Conservation (phyloP, 2,888 invertebrate species). For the Hydropsyche betteni region DNA sequence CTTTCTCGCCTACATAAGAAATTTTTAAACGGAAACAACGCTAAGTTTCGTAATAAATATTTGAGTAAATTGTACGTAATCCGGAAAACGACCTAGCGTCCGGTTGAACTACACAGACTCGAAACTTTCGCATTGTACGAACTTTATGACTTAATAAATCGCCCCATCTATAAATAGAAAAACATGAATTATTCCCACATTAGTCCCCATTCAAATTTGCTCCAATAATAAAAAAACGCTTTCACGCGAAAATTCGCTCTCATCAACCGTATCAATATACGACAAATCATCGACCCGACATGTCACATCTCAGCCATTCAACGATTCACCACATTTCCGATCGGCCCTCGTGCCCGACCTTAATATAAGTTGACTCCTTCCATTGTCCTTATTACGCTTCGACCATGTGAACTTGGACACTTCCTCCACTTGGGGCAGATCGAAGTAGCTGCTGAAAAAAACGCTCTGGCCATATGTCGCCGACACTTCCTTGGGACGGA, state of each 20-base stretch:
- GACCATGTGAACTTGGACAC: conserved; percentile 41
- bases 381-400: conserved; percentile 29
- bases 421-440: conserved; percentile 40
- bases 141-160: too few species aligned
- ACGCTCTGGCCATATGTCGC: conserved; percentile 50
- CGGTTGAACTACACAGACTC: conserved; percentile 11
- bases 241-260: too few species aligned
- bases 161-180: too few species aligned
- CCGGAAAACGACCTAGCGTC: conserved; percentile 20
- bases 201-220: too few species aligned
- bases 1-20: neutral
- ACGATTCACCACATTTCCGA: too few species aligned
- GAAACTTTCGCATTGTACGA: conserved; percentile 6
- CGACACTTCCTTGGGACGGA: conserved; percentile 43
- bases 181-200: too few species aligned
- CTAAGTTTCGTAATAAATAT: conserved; percentile 29
- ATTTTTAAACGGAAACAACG: conserved; percentile 21
- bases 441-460: conserved; percentile 43
- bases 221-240: too few species aligned
- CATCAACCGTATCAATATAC: too few species aligned
- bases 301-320: too few species aligned
- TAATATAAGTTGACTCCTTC: conserved; percentile 15
- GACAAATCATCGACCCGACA: too few species aligned
- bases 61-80: conserved; percentile 20
- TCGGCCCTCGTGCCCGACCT: neutral